Evolutionary conservation across 2,113 vertebrate genomes (phyloP).

Genomic region (Salvelinus sp.): DNA sequence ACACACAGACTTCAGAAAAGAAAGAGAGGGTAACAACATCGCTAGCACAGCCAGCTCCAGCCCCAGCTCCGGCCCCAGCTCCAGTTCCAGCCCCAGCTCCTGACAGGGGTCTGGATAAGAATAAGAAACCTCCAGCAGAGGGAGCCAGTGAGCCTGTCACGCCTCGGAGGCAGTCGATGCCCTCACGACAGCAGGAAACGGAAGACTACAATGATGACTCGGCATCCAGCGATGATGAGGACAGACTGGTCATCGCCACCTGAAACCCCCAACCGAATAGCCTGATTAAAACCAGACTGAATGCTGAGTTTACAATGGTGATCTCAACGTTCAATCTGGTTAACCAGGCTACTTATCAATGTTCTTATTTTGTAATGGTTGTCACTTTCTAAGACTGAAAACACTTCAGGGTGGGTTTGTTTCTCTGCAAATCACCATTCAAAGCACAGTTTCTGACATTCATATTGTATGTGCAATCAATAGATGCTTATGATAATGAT

Average conservation of each 20-base stretch:
- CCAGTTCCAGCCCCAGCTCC: constrained; percentile 14
- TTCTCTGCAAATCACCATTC: constrained; percentile 78
- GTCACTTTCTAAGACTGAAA: constrained; percentile 81
- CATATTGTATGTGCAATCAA: constrained; percentile 96
- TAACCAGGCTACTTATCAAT: neutral
- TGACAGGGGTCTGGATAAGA: constrained; percentile 21
- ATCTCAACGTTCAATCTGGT: too few species aligned
- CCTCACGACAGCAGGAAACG: constrained; percentile 67
- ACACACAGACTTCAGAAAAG: constrained; percentile 30
- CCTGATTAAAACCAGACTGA: too few species aligned
- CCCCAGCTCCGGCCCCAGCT: neutral
- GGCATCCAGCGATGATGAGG: constrained; percentile 93
- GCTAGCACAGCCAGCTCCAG: constrained; percentile 11
- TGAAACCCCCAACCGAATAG: constrained; percentile 54
- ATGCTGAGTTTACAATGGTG: too few species aligned
- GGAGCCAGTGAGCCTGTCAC: constrained; percentile 32
- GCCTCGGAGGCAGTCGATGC: constrained; percentile 48
- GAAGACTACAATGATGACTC: constrained; percentile 80
- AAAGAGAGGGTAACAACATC: constrained; percentile 22
- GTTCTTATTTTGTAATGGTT: constrained; percentile 70
- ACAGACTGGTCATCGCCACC: constrained; percentile 90
- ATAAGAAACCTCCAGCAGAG: neutral
- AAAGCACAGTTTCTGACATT: constrained; percentile 97
- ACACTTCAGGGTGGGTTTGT: constrained; percentile 83
- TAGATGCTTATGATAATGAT: constrained; percentile 87